Evolutionary conservation across 2,113 vertebrate genomes (phyloP).

Genomic region (Meleagris gallopavo): DNA sequence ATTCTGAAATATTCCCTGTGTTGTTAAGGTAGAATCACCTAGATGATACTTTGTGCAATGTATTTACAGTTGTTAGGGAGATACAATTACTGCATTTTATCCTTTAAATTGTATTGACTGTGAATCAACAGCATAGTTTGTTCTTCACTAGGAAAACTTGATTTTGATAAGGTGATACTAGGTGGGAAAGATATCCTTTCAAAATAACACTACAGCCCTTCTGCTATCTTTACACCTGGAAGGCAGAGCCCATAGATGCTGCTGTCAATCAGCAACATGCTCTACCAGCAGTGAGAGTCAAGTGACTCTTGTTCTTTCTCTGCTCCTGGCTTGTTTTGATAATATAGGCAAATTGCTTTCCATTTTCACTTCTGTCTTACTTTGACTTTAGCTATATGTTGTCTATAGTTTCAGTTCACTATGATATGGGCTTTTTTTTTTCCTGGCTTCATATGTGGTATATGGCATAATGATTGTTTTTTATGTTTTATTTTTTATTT

Average conservation of each 20-base stretch:
- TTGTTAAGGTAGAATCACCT: neutral
- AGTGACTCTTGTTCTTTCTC: neutral
- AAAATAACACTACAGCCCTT: neutral
- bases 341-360: rapidly evolving
- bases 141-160: neutral
- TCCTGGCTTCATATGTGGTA: neutral
- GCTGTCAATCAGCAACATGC: neutral
- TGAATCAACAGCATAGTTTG: neutral
- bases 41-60: neutral
- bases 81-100: neutral
- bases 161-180: neutral
- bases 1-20: neutral
- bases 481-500: neutral
- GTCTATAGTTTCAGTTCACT: neutral
- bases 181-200: neutral
- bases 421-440: neutral
- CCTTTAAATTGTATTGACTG: neutral
- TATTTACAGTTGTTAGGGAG: neutral
- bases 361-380: neutral
- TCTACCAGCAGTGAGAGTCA: neutral
- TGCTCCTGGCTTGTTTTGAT: neutral
- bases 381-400: neutral
- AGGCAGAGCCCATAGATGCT: neutral
- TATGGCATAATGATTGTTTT: neutral
- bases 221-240: neutral